These are phyloP conservation scores for Noctilio leporinus DNA, from an alignment of 2,113 vertebrate genomes.

Conservation along the genomic window DNA sequence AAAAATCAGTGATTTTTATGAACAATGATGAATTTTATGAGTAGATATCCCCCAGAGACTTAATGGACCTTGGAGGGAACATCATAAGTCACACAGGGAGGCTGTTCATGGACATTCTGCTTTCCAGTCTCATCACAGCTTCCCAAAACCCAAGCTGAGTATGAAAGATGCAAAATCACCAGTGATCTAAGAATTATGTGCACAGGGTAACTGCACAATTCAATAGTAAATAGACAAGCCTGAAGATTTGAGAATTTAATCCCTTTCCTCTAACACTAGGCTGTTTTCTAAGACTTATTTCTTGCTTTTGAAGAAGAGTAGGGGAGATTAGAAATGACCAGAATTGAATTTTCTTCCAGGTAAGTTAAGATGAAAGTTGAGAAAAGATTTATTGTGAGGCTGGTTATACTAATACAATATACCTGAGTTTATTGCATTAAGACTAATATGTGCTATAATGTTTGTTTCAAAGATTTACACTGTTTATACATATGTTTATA, in stretches of 20 bases:
- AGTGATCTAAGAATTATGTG: background rate
- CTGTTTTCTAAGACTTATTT: background rate
- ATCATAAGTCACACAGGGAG: background rate
- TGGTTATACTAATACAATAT: background rate
- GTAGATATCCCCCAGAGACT: background rate
- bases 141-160: background rate
- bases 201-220: background rate
- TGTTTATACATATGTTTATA: background rate
- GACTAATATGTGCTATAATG: background rate
- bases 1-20: background rate
- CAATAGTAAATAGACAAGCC: background rate
- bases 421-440: background rate
- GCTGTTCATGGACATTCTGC: background rate
- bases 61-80: background rate
- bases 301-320: background rate
- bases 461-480: background rate
- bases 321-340: background rate
- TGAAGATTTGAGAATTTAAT: background rate
- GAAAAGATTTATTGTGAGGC: background rate
- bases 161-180: background rate
- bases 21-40: background rate
- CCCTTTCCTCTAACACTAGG: background rate
- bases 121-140: background rate
- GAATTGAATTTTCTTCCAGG: background rate
- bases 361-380: background rate